Evolutionary conservation across 2,888 invertebrate genomes (phyloP), one percentile per base, ranked within the genome.

Genomic region (Myathropa florea): DNA sequence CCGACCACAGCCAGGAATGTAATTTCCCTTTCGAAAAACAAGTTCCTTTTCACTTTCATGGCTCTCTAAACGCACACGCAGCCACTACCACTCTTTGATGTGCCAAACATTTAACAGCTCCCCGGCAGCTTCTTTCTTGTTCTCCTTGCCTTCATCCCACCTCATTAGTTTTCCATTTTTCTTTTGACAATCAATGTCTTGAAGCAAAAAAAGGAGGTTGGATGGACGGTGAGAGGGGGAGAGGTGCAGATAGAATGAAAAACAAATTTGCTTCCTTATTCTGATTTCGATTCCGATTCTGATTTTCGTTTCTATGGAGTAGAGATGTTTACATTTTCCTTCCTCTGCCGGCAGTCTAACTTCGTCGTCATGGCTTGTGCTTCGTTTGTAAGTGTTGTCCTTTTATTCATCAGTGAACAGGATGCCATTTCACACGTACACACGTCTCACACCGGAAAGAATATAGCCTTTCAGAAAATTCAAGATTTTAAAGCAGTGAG

Each of bases 21-120:
- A 46, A 46, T 46, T 46, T 46, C 46, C 46, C 46, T 46, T 46
- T 46, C 18, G 46, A 46, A 18, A 46, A 46, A 18, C 46, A 46
- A 46, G 46, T 46, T 46, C 46, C 46, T 46, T 46, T 46, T 46
- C 26, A 64, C 64, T 23, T 23, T 28, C 64, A 64, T 23, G 36
- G 30, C 23, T 21, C 64, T 36, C 30, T 12, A 28, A n/a, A 61
- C 30, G 28, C 68, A 63, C 61, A 78, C 12, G 30, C 30, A 78
- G n/a, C n/a, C 7, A n/a, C 18, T 53, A 2, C 18, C 70, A 30
- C 14, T 21, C 71, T 59, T 30, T n/a, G 53, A 53, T 30, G 30
- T 46, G 30, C 46, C 67, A 33, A 28, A 68, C 39, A 53, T 39
- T 46, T 68, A 55, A 26, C 64, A 64, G 64, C n/a, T n/a, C 30